Evolutionary conservation across 2,888 invertebrate species (phyloP).

Genomic region (Parascotia fuliginaria): DNA sequence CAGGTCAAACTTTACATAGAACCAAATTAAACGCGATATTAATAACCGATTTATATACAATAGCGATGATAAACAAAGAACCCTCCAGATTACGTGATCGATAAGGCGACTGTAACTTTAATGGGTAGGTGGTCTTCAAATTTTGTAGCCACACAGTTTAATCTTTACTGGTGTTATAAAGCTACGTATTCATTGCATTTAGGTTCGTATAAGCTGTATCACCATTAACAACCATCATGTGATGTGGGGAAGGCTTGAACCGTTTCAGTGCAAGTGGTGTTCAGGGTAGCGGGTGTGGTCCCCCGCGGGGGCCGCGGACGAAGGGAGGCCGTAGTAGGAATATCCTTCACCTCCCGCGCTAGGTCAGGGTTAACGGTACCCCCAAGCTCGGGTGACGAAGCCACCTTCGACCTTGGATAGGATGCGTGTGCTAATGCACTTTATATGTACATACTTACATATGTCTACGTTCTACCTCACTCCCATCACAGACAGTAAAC

Average conservation of each 20-base stretch:
- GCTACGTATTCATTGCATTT: conserved; percentile 10
- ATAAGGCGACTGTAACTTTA: conserved; percentile 19
- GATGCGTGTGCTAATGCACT: conserved; percentile 66
- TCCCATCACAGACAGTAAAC: not conserved
- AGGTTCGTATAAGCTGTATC: conserved; percentile 38
- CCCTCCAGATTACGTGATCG: conserved; percentile 3
- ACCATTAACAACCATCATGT: conserved; percentile 52
- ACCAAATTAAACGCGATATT: not conserved
- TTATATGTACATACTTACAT: conserved; percentile 14
- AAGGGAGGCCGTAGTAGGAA: conserved; percentile 78
- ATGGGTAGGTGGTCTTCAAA: conserved; percentile 11
- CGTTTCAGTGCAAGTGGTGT: conserved; percentile 75
- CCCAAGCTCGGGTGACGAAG: conserved; percentile 77
- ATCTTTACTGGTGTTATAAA: conserved; percentile 15
- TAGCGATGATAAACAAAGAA: not conserved
- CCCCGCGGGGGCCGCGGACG: conserved; percentile 48
- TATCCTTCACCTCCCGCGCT: conserved; percentile 82
- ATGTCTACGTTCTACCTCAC: not conserved
- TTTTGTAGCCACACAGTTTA: conserved; percentile 16
- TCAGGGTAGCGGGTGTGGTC: conserved; percentile 49
- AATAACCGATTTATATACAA: not conserved
- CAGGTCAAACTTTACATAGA: not conserved
- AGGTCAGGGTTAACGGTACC: conserved; percentile 84
- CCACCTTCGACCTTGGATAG: conserved; percentile 82
- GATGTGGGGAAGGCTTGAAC: conserved; percentile 71